phyloP scores from a whole-genome alignment of 1,140 invertebrate genomes.

The Drosophila tropicalis region DNA sequence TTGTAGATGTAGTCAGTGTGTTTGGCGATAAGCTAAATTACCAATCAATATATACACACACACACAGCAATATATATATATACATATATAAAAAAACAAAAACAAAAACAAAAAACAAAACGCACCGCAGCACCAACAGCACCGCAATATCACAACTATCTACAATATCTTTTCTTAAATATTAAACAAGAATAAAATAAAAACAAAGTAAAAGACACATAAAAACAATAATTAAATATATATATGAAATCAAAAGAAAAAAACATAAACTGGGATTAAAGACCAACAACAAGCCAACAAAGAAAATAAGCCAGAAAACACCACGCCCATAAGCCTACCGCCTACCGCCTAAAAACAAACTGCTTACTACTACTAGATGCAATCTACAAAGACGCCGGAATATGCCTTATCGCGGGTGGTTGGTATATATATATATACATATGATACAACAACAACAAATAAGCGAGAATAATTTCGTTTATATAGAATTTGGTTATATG shows the following conservation, averaged over 20 bases:
- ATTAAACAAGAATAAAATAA: slow-evolving; percentile 35
- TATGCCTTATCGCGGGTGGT: slow-evolving; percentile 64
- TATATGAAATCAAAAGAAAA: slow-evolving; percentile 32
- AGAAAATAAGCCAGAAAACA: slow-evolving; percentile 25
- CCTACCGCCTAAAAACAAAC: slow-evolving; percentile 40
- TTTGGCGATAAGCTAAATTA: slow-evolving; percentile 88
- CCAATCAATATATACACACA: slow-evolving; percentile 58
- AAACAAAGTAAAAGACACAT: slow-evolving; percentile 20
- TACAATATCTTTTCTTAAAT: slow-evolving; percentile 26
- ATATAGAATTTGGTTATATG: slow-evolving; percentile 46
- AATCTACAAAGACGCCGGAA: slow-evolving; percentile 55
- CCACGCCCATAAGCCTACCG: slow-evolving; percentile 33
- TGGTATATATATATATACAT: slow-evolving; percentile 49
- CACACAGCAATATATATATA: slow-evolving; percentile 57
- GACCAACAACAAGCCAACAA: slow-evolving; percentile 3
- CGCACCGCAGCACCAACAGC: slow-evolving; percentile 76
- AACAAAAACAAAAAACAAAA: slow-evolving; percentile 63
- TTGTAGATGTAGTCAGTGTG: slow-evolving; percentile 92
- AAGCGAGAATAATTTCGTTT: slow-evolving; percentile 10
- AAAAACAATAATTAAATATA: slow-evolving; percentile 35
- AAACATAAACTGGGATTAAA: slow-evolving; percentile 38
- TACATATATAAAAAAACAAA: slow-evolving; percentile 53
- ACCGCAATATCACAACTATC: slow-evolving; percentile 64
- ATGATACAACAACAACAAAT: slow-evolving; percentile 14
- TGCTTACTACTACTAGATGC: slow-evolving; percentile 47